Conservation (phyloP, 2,797 vertebrate species). For the Picus viridis region DNA sequence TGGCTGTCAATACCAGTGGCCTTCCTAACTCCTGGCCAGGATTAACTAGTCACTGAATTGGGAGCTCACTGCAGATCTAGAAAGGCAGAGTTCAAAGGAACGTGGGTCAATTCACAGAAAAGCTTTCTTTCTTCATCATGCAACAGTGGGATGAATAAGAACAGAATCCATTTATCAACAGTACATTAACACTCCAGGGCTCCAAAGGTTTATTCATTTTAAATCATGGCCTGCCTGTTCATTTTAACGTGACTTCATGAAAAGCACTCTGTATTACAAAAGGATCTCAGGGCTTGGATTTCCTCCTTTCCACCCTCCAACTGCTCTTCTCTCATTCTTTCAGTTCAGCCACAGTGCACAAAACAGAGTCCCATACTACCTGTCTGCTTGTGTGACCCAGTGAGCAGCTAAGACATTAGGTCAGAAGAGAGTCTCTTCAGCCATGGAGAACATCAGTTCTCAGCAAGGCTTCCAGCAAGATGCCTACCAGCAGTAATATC, state of each 20-base stretch:
- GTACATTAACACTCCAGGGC: constrained; percentile 55
- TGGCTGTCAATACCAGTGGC: neutral
- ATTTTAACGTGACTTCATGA: constrained; percentile 10
- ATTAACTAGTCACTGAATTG: neutral
- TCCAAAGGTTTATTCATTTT: constrained; percentile 65
- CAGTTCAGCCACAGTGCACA: neutral
- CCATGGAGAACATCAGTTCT: neutral
- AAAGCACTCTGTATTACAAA: constrained; percentile 42
- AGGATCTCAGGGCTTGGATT: neutral
- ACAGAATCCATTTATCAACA: constrained; percentile 65
- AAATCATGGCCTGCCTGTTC: constrained; percentile 51
- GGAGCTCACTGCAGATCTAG: constrained; percentile 3
- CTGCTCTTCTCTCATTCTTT: neutral
- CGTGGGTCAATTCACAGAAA: neutral
- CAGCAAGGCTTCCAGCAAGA: neutral
- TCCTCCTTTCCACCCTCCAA: neutral
- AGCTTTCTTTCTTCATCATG: constrained; percentile 33
- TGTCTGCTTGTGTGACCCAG: neutral
- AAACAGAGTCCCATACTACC: neutral
- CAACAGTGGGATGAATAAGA: constrained; percentile 45
- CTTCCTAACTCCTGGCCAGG: constrained; percentile 36
- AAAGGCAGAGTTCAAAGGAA: constrained; percentile 36
- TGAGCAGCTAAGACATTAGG: neutral
- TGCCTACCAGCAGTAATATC: neutral
- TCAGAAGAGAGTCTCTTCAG: neutral